Conservation (phyloP, 2,113 vertebrate species). For the Aix galericulata region DNA sequence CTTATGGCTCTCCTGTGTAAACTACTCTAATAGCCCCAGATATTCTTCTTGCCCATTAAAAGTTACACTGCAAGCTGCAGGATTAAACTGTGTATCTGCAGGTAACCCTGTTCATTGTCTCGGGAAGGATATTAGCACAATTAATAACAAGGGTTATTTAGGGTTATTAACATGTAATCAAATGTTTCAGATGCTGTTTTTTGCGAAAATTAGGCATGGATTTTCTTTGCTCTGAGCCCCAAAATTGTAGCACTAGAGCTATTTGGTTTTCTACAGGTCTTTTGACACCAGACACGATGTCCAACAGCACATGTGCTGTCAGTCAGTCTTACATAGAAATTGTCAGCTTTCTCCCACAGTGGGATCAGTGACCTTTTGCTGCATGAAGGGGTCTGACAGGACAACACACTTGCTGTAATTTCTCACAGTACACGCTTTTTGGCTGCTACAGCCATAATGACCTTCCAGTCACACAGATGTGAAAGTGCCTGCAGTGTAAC, state of each 20-base stretch:
- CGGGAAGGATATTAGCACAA: background rate
- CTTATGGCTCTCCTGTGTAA: background rate
- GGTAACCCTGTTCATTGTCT: background rate
- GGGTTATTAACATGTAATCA: background rate
- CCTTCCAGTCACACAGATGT: slow-evolving; percentile 5
- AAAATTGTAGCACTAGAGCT: background rate
- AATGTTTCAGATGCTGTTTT: background rate
- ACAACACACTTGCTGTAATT: slow-evolving; percentile 18
- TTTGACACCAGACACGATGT: background rate
- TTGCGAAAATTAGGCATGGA: background rate
- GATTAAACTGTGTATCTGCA: background rate
- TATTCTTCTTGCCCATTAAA: background rate
- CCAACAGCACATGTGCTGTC: slow-evolving; percentile 19
- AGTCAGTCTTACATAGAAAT: slow-evolving; percentile 58
- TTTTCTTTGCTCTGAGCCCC: background rate
- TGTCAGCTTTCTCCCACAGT: slow-evolving; percentile 32
- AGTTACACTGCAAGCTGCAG: background rate
- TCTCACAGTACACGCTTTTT: slow-evolving; percentile 16
- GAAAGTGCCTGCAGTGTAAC: background rate
- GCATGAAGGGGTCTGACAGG: slow-evolving; percentile 32
- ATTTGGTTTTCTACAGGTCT: slow-evolving; percentile 8
- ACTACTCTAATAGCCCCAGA: background rate
- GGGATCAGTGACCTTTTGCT: slow-evolving; percentile 44
- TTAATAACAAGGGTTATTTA: slow-evolving; percentile 2
- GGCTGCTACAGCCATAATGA: background rate